Evolutionary conservation across 2,888 invertebrate species (phyloP), one percentile per base, ranked within the genome.

Genomic region (Hymenopus coronatus): DNA sequence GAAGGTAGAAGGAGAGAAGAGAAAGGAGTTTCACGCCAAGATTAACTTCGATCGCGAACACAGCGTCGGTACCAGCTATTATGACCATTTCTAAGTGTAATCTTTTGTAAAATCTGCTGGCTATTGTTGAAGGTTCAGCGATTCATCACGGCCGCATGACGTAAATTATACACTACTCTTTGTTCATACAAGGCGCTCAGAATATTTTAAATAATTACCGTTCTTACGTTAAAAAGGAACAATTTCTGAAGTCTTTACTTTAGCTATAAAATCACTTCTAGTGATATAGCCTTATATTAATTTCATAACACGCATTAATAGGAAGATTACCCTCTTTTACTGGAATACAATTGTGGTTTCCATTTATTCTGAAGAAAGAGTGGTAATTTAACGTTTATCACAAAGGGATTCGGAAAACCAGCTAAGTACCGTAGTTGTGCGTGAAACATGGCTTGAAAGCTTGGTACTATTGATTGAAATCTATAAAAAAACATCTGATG

Each of bases 31-130:
- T 28, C 30, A 27, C 46, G 85, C 27, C 9, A 46, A 46, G 85
- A 85, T 85, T 85, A 85, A 85, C 85, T 85, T 46, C 85, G 54
- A 85, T 85, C 46, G 40, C 54, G 85, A 85, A 85, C 15, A 28
- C 54, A 46, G 46, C 46, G 27, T n/a, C 40, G 25, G 54, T 70
- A 70, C 25, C 20, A 70, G 54, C 40, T 27, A 85, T 85, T 85
- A 85, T 54, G 54, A 33, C 54, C 15, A 27, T 83, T 83, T 83
- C 83, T 83, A 83, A 83, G 28, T 28, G 46, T 46, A 46, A 85
- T 85, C 85, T 85, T 28, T n/a, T 46, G 85, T 46, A 85, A 85
- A 46, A 85, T 85, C 85, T 85, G 46, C 9, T 7, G n/a, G 46
- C 85, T 28, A n/a, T 85, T 85, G 85, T 85, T 85, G 28, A 83